Percentiles rank a stretch among this genome's conserved stretches.
Conservation (phyloP, 2,113 vertebrate genomes). For the Pomatorhinus ruficollis region DNA sequence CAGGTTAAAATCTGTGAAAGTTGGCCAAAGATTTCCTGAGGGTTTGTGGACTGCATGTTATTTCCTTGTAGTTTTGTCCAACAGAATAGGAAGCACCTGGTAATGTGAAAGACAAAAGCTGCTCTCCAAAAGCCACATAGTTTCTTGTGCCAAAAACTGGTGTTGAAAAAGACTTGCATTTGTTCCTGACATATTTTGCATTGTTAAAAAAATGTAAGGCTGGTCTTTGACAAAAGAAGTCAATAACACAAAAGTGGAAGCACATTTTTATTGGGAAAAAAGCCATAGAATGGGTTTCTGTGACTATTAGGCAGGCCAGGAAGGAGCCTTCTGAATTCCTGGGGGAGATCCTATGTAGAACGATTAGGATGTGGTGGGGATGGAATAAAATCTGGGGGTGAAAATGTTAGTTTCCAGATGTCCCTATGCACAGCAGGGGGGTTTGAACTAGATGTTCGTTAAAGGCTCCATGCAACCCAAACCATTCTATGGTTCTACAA, state of each 20-base stretch:
- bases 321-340: background rate
- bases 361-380: background rate
- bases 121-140: background rate
- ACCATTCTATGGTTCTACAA: background rate
- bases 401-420: background rate
- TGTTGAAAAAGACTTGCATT: background rate
- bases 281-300: background rate
- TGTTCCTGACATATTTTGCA: background rate
- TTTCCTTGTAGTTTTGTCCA: slow-evolving; percentile 19
- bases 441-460: background rate
- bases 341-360: background rate
- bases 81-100: slow-evolving; percentile 47
- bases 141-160: background rate
- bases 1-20: background rate
- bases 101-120: background rate
- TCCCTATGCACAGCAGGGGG: background rate
- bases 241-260: background rate
- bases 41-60: background rate
- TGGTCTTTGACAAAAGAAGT: background rate
- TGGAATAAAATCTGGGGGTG: background rate
- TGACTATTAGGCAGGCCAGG: background rate
- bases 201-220: background rate
- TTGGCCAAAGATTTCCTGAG: background rate
- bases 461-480: background rate
- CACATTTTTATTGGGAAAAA: background rate